A percentile compares a stretch with the other conserved stretches of the same genome.
phyloP scores from a whole-genome alignment of 2,888 invertebrate species.

The Monopis laevigella region DNA sequence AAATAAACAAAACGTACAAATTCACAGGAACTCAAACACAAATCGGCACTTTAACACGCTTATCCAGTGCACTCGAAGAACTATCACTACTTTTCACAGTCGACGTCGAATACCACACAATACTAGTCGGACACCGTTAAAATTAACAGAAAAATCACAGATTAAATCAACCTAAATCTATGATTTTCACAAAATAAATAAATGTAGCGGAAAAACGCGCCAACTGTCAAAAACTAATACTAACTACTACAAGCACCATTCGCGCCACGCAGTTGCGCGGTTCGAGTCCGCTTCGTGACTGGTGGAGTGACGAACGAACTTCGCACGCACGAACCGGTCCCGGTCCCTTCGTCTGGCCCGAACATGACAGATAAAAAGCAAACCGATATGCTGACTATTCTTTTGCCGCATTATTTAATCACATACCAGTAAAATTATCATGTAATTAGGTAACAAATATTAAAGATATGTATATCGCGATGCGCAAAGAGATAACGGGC shows the following conservation, averaged over 20 bases:
- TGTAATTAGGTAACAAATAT: slow-evolving; percentile 47
- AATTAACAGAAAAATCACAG: slow-evolving; percentile 59
- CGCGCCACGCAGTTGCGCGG: slow-evolving; percentile 58
- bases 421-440: slow-evolving; percentile 42
- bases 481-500: slow-evolving; percentile 41
- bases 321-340: slow-evolving; percentile 26
- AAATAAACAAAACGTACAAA: slow-evolving; percentile 51
- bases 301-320: slow-evolving; percentile 22
- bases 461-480: slow-evolving; percentile 53
- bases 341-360: slow-evolving; percentile 23
- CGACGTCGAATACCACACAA: slow-evolving; percentile 50
- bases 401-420: slow-evolving; percentile 39
- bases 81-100: slow-evolving; percentile 56
- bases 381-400: slow-evolving; percentile 22
- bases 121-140: slow-evolving; percentile 52
- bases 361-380: slow-evolving; percentile 5
- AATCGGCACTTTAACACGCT: slow-evolving; percentile 46
- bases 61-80: slow-evolving; percentile 14
- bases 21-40: slow-evolving; percentile 7
- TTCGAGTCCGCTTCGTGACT: slow-evolving; percentile 62
- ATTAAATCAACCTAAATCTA: slow-evolving; percentile 64
- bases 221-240: slow-evolving; percentile 63
- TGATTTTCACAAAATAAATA: slow-evolving; percentile 55
- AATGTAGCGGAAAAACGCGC: slow-evolving; percentile 58
- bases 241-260: slow-evolving; percentile 67